Base-by-base conservation (phyloP, 2,797 vertebrate genomes). In the Vireo griseus region DNA sequence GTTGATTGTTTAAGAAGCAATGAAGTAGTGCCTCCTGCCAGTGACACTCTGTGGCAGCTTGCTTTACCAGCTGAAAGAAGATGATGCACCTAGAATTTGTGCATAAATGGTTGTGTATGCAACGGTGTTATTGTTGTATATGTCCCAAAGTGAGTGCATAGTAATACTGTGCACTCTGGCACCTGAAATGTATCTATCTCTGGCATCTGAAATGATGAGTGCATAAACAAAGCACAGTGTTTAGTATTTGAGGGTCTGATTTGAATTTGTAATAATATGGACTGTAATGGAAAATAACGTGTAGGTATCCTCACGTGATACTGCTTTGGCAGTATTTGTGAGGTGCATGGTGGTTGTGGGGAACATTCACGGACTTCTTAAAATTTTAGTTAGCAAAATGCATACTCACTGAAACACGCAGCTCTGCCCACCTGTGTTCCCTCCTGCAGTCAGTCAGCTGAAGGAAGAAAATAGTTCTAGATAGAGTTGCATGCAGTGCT, bases 151-250 rank as follows among this genome's bases (percentile, higher is more conserved):
- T 26, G 40, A 58, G 45, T 28, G 42, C 54, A 25, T 61, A 63
- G 59, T 54, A 80, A 7, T 24, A 4, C 5, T 16, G 16, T 68
- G 45, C 33, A 1, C 42, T 88, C 20, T 72, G 33, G 33, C 24
- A 16, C 62, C 39, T 78, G 31, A 52, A 81, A 52, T 52, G 22
- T n/a, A 12, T 66, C 35, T 35, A 35, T 35, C 42, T 88, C 20
- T 72, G 33, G 33, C 24, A 16, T 58, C 39, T 78, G 31, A 52
- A 81, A 50, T 18, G 40, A 18, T 80, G 42, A 17, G 6, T n/a
- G 15, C 35, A 31, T 47, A n/a, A 86, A 29, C 0, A 0, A 71
- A 75, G 28, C 11, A 26, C 9, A 24, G 6, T 33, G 16, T 66
- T 80, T 45, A 47, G 20, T 66, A 48, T 76, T 79, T 8, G 3